These are phyloP conservation scores for Drosophila percnosoma DNA, from an alignment of 2,888 invertebrate species.

Conservation along the genomic window DNA sequence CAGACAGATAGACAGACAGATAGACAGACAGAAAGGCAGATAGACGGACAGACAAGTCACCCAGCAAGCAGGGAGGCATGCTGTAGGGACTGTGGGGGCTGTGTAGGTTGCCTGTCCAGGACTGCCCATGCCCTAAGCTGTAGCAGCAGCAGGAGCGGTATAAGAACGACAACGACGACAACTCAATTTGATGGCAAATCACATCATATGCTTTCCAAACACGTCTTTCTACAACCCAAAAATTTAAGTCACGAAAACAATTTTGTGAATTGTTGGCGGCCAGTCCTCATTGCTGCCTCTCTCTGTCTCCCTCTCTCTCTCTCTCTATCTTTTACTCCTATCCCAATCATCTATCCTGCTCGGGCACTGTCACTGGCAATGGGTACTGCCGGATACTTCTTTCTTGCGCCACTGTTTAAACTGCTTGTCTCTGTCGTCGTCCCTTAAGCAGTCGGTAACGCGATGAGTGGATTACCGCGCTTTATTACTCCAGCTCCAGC, in stretches of 20 bases:
- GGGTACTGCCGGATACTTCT: neutral
- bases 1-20: slow-evolving; percentile 1
- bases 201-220: slow-evolving; percentile 85
- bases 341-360: slow-evolving; percentile 4
- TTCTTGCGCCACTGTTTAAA: slow-evolving; percentile 24
- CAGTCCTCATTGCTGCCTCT: slow-evolving; percentile 59
- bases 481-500: slow-evolving; percentile 43
- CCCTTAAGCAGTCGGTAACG: slow-evolving; percentile 56
- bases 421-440: slow-evolving; percentile 35
- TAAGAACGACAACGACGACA: slow-evolving; percentile 59
- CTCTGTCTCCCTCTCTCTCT: neutral
- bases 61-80: slow-evolving; percentile 2
- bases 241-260: slow-evolving; percentile 85
- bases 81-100: neutral
- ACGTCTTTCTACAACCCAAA: slow-evolving; percentile 81
- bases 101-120: slow-evolving; percentile 14
- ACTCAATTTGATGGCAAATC: slow-evolving; percentile 84
- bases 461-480: slow-evolving; percentile 75
- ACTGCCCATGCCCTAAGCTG: slow-evolving; percentile 9
- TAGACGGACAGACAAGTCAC: slow-evolving; percentile 11
- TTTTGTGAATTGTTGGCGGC: slow-evolving; percentile 83
- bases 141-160: slow-evolving; percentile 7
- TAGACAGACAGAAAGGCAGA: neutral
- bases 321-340: slow-evolving; percentile 4
- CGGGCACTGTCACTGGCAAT: slow-evolving; percentile 16